A percentile compares a stretch with the other conserved stretches of the same genome.
Conservation (phyloP, 30 jellyfish, hydroid and myxozoan genomes). For the Aurelia coerulea region DNA sequence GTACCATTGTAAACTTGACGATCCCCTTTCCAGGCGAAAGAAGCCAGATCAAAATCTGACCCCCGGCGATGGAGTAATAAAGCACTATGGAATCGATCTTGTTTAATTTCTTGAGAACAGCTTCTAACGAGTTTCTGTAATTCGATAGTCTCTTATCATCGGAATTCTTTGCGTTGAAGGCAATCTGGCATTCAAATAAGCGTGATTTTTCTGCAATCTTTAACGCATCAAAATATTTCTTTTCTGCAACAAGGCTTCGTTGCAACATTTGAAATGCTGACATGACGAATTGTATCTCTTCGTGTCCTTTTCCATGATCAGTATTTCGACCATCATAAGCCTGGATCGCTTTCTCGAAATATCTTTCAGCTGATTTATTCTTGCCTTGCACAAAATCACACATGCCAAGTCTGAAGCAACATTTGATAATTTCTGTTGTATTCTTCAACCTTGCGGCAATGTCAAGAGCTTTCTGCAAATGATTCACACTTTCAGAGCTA, state of each 20-base stretch:
- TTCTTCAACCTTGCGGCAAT: slow-evolving; percentile 45
- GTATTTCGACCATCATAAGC: neutral
- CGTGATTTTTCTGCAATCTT: slow-evolving; percentile 86
- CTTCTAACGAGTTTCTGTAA: slow-evolving; percentile 23
- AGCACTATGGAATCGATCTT: slow-evolving; percentile 55
- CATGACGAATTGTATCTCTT: slow-evolving; percentile 50
- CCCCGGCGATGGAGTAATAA: slow-evolving; percentile 83
- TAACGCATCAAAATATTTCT: slow-evolving; percentile 67
- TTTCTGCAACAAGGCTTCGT: slow-evolving; percentile 47
- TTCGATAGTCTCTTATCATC: slow-evolving; percentile 9
- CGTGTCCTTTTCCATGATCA: neutral
- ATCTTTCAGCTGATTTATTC: slow-evolving; percentile 54
- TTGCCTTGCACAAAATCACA: slow-evolving; percentile 58
- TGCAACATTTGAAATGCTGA: slow-evolving; percentile 92
- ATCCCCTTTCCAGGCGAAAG: slow-evolving; percentile 85
- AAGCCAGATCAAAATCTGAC: slow-evolving; percentile 89
- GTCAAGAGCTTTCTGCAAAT: slow-evolving; percentile 72
- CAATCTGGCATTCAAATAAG: slow-evolving; percentile 39
- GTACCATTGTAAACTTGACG: slow-evolving; percentile 79
- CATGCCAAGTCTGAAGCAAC: slow-evolving; percentile 82
- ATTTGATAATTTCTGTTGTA: slow-evolving; percentile 42
- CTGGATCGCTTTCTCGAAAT: slow-evolving; percentile 43
- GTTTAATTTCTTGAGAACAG: slow-evolving; percentile 45
- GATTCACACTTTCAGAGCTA: slow-evolving; percentile 41
- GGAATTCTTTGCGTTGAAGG: neutral